A percentile compares a stretch with the other conserved stretches of the same genome.
phyloP scores from a whole-genome alignment of 2,113 vertebrate genomes.

The Seriola rivoliana region DNA sequence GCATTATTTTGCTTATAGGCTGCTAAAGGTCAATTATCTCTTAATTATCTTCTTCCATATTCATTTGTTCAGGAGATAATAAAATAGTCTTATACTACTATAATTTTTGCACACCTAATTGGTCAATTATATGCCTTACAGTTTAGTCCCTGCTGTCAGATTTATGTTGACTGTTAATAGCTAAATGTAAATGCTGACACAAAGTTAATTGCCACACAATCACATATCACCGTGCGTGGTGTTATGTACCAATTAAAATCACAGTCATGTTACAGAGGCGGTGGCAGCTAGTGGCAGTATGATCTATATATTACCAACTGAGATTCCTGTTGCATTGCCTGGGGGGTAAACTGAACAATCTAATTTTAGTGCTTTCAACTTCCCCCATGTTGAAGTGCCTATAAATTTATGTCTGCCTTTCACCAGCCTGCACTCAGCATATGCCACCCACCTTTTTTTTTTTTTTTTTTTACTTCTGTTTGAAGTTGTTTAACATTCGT shows the following conservation, averaged over 20 bases:
- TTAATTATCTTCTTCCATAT: too few species aligned
- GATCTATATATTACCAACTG: constrained; percentile 33
- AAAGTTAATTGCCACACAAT: constrained; percentile 46
- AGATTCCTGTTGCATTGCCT: constrained; percentile 44
- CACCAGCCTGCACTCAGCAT: constrained; percentile 2
- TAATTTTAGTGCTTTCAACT: constrained; percentile 56
- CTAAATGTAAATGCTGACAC: constrained; percentile 48
- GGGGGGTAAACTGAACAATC: constrained; percentile 35
- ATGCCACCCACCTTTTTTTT: neutral
- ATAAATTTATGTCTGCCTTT: constrained; percentile 19
- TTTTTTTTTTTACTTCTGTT: neutral
- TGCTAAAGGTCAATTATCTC: too few species aligned
- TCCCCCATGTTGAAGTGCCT: constrained; percentile 7
- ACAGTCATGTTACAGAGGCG: constrained; percentile 10
- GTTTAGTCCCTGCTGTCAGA: constrained; percentile 8
- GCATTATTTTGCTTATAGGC: too few species aligned
- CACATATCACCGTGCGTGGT: constrained; percentile 39
- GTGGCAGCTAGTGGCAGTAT: constrained; percentile 34
- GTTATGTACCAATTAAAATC: constrained; percentile 36
- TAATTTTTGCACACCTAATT: neutral
- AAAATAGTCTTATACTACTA: neutral
- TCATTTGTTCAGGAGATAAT: neutral
- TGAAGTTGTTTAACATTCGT: neutral
- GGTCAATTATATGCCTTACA: neutral
- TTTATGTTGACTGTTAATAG: constrained; percentile 23